Percentiles rank a stretch among this genome's conserved stretches.
phyloP scores from a whole-genome alignment of 1,140 invertebrate species.

The Papilio aristodemus region DNA sequence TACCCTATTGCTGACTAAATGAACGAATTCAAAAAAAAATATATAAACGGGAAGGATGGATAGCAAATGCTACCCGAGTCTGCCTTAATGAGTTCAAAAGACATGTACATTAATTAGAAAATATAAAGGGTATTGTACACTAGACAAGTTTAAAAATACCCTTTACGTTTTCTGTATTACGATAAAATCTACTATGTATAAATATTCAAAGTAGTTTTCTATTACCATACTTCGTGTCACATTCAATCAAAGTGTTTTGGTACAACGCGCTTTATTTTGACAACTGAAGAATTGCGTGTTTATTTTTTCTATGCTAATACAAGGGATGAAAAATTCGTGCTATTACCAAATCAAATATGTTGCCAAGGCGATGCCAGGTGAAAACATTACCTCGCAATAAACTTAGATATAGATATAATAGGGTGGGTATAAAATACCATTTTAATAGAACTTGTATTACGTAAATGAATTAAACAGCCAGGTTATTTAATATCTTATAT shows the following conservation, averaged over 20 bases:
- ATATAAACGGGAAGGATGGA: too few relatives aligned
- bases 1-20: too few relatives aligned
- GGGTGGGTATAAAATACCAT: background rate
- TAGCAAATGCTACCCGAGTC: too few relatives aligned
- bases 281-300: background rate
- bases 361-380: constrained; percentile 5
- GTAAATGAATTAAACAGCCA: background rate
- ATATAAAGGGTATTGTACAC: too few relatives aligned
- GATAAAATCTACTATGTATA: background rate
- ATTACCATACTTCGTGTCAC: constrained; percentile 3
- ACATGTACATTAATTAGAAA: too few relatives aligned
- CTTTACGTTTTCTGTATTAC: background rate
- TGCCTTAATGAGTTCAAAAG: too few relatives aligned
- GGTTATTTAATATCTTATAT: too few relatives aligned
- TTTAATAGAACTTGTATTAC: too few relatives aligned
- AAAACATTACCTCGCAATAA: background rate
- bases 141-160: too few relatives aligned
- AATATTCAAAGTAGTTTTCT: background rate
- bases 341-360: constrained; percentile 15
- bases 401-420: background rate
- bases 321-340: constrained; percentile 18
- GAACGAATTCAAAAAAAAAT: too few relatives aligned
- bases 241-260: background rate
- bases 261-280: constrained; percentile 18
- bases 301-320: constrained; percentile 8